Base-by-base conservation (phyloP, 64 coral and sea anemone genomes). In the Anthopleura sola region DNA sequence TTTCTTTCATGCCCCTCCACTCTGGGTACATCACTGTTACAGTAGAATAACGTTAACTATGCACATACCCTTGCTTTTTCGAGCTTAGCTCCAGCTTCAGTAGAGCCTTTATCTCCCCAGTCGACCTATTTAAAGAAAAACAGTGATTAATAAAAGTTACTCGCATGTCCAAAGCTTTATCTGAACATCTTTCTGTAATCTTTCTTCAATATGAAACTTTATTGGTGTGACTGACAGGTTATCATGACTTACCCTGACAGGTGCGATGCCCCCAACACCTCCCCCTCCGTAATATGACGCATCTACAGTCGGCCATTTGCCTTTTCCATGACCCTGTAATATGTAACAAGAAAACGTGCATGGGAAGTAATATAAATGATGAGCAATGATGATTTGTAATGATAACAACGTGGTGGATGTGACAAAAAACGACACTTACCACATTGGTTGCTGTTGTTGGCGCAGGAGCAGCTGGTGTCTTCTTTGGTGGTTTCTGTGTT, bases 231-330 rank as follows among this genome's bases (percentile, higher is more conserved):
- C n/a, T n/a, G n/a, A n/a, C n/a, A n/a, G n/a, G n/a, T n/a, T n/a
- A n/a, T n/a, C n/a, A n/a, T n/a, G n/a, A n/a, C 89, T 81, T 55
- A 98, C 96, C 57, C 90, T 89, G 20, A 98, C 89, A 7, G 92
- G 92, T 9, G 75, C 86, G 44, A 98, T 91, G 47, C 96, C 92
- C 24, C 94, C 94, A 0, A 90, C 91, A 32, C 94, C 94, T 62
- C 94, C 94, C 36, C 91, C 94, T 7, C 94, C 94, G 80, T 97
- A 97, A 71, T 85, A 90, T 2, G 94, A 97, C 0, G 91, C 88
- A 60, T 97, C 88, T 12, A 97, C 94, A n/a, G 94, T 87, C 28
- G 94, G 94, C 94, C 94, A 97, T 86, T 97, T 97, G 37, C 44
- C 44, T n/a, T 79, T 79, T 40, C 76, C 76, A 71, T 71, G 66